phyloP scores from a whole-genome alignment of 2,888 invertebrate genomes.

The Machimus atricapillus region DNA sequence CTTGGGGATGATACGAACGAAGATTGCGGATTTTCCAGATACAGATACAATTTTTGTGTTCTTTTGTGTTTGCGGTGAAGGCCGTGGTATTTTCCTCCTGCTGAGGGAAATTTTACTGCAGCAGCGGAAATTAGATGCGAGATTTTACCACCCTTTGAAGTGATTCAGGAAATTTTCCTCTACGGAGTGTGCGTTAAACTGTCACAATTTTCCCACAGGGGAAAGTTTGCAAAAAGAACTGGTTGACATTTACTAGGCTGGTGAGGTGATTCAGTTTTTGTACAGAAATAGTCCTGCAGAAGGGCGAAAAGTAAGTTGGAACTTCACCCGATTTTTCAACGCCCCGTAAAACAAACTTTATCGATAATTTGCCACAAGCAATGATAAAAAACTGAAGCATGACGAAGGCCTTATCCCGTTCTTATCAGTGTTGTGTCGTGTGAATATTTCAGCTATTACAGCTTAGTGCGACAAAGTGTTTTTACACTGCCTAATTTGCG shows the following conservation, averaged over 20 bases:
- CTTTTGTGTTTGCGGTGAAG: background rate
- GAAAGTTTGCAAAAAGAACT: background rate
- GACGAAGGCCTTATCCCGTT: background rate
- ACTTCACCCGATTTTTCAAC: background rate
- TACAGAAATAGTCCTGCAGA: background rate
- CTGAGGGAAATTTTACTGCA: background rate
- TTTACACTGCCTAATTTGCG: background rate
- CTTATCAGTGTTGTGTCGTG: background rate
- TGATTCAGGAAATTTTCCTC: background rate
- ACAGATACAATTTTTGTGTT: background rate
- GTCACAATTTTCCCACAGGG: background rate
- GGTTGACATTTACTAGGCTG: background rate
- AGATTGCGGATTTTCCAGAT: background rate
- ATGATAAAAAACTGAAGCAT: background rate
- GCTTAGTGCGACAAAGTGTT: background rate
- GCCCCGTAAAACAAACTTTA: background rate
- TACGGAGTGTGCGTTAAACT: slow-evolving; percentile 32
- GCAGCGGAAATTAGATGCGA: too few species aligned
- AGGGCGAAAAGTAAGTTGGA: background rate
- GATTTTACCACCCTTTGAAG: background rate
- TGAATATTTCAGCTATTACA: background rate
- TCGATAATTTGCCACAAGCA: background rate
- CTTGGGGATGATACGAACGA: background rate
- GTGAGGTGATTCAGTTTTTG: background rate
- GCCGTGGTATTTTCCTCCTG: background rate